Conservation (phyloP, 2,888 invertebrate species). For the Ceramica pisi region DNA sequence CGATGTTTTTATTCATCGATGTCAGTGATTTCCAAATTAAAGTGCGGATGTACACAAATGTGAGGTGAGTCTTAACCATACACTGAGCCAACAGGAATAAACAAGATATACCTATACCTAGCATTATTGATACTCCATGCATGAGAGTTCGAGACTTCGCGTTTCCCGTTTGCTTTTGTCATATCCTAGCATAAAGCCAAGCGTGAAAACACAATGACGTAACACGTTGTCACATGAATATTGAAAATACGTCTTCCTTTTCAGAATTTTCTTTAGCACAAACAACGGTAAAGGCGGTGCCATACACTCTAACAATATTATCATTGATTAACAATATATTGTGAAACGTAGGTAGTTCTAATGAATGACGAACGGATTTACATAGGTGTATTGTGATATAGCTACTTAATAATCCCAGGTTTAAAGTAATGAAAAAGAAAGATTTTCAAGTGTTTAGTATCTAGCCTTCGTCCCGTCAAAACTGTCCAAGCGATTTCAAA, state of each 20-base stretch:
- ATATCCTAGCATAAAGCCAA: constrained; percentile 29
- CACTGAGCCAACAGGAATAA: too few relatives aligned
- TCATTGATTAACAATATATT: constrained; percentile 46
- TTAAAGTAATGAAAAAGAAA: constrained; percentile 20
- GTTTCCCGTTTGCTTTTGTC: constrained; percentile 33
- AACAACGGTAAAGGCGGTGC: constrained; percentile 11
- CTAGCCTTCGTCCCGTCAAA: not conserved
- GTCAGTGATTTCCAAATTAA: too few relatives aligned
- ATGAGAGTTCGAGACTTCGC: not conserved
- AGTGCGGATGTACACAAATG: too few relatives aligned
- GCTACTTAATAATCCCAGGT: not conserved
- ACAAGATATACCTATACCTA: not conserved
- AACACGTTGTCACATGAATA: constrained; percentile 37
- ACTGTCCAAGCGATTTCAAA: not conserved
- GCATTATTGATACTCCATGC: not conserved
- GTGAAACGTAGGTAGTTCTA: constrained; percentile 37
- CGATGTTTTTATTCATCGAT: too few relatives aligned
- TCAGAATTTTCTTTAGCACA: constrained; percentile 34
- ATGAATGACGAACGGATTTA: constrained; percentile 43
- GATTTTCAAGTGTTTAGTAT: not conserved
- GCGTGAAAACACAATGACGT: constrained; percentile 29
- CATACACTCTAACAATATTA: constrained; percentile 14
- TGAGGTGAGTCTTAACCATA: too few relatives aligned
- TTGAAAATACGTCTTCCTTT: constrained; percentile 37
- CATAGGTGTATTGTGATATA: not conserved